Base-by-base conservation (phyloP, 2,797 vertebrate genomes). In the Poeciliopsis gracilis region DNA sequence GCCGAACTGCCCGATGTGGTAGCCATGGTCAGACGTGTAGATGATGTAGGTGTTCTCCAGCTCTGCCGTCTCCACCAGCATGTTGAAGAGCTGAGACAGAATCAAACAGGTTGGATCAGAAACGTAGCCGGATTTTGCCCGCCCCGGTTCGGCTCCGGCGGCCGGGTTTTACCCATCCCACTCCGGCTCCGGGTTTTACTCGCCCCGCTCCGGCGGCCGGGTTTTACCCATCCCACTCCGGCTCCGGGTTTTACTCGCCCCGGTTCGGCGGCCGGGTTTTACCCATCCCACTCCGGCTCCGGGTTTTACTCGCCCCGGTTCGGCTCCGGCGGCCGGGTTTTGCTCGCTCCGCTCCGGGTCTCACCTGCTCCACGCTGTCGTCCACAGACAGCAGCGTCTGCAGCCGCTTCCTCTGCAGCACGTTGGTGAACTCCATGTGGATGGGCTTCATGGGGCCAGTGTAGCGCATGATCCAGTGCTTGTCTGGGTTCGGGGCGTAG, bases 401-500 rank as follows among this genome's bases (percentile, higher is more conserved):
- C 80, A 99, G 96, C 0, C 98, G 95, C 77, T 97, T 98, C 82
- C 97, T 95, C 94, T 99, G 98, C 2, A 99, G 94, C 95, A 98
- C 91, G 93, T 99, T 99, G 84, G 98, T 99, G 95, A 99, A 99
- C 88, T 99, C 96, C 98, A 99, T 99, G 94, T 99, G 98, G 85
- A 99, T 97, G 45, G 98, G 98, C 83, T 95, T 97, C 98, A 99
- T 99, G 78, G 98, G 90, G 23, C 98, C 98, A 0, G 97, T 99
- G 93, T 99, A 99, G 9, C 98, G 96, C 97, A 99, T 97, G 93
- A 99, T 99, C 98, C 98, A 99, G 90, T 99, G 98, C 87, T 99
- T 99, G 94, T 99, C 98, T 0, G 94, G 96, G 94, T 98, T 99
- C 1, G 98, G 98, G 0, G 98, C 98, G 0, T 98, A 98, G 94